Evolutionary conservation across 2,888 invertebrate genomes (phyloP), one percentile per base, ranked within the genome.

Genomic region (Eurytoma californica): DNA sequence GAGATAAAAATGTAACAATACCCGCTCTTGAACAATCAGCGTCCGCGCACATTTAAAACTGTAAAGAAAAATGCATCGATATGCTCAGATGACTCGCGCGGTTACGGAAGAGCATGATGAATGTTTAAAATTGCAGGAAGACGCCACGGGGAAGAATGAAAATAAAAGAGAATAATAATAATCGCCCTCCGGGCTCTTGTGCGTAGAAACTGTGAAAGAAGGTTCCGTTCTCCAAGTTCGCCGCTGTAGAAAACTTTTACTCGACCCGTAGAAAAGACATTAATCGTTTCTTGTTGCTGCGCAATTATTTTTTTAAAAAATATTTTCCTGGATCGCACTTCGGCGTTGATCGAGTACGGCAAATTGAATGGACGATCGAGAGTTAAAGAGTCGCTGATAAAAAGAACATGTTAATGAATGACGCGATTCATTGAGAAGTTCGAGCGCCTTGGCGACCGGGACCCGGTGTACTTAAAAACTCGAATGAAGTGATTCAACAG

Each of bases 71-170:
- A 13, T 61, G 60, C 65, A 73, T 72, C 68, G 80, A 80, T 74
- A 73, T 74, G 77, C 73, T 63, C 18, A 68, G 78, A 74, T 73
- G 79, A 75, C 24, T 70, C 68, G 16, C 63, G 77, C 9, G 77
- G 72, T 51, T 58, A 72, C 70, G 72, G 77, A 79, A 80, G 65
- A 72, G 61, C 55, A 77, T 63, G 78, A 69, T 79, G 57, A 82
- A 82, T 80, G 77, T 80, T 82, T 63, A 61, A 84, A 84, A 84
- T 84, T 84, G 70, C 84, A 82, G 84, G 83, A 84, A 84, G 82
- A 82, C 77, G 80, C 63, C n/a, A n/a, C 49, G 55, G 24, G 20
- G 55, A 49, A 49, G 63, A 60, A 55, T 65, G 47, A 67, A 57
- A n/a, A 60, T 63, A 73, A 57, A 69, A 1, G 39, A 39, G 39